Conservation (phyloP, 1,140 invertebrate species). For the Hesperophylax magnus region DNA sequence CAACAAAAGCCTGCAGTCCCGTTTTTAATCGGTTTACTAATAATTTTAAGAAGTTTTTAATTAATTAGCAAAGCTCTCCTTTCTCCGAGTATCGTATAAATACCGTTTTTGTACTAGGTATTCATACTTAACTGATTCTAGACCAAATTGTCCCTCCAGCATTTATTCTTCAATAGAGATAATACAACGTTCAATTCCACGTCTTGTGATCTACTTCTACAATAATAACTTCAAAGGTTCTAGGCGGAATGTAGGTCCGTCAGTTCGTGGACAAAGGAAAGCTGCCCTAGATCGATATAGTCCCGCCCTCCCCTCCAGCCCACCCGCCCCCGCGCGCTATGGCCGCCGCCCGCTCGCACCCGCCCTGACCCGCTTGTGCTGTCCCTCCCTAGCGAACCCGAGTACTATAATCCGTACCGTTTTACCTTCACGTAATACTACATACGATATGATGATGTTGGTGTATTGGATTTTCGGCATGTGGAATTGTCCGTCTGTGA, state of each 20-base stretch:
- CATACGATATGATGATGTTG: background rate
- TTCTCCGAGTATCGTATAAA: no score
- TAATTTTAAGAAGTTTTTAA: no score
- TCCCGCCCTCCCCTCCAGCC: background rate
- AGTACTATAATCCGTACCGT: background rate
- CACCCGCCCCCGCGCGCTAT: background rate
- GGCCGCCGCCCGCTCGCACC: conserved; percentile 4
- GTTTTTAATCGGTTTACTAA: no score
- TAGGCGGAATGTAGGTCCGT: conserved; percentile 1
- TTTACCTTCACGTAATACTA: background rate
- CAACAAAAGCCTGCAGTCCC: no score
- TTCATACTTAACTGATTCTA: no score
- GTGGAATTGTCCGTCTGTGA: no score
- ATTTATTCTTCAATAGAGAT: no score
- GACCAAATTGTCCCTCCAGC: no score
- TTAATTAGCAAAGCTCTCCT: no score
- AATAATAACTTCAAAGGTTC: conserved; percentile 4
- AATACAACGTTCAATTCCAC: no score
- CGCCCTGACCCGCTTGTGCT: background rate
- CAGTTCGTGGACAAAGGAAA: conserved; percentile 48
- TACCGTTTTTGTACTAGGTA: no score
- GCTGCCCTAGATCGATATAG: conserved; percentile 50
- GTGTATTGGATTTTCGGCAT: no score
- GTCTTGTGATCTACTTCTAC: background rate
- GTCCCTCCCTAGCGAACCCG: conserved; percentile 7